These are phyloP conservation scores for Dioctria linearis DNA, from an alignment of 2,888 invertebrate species.

Conservation along the genomic window DNA sequence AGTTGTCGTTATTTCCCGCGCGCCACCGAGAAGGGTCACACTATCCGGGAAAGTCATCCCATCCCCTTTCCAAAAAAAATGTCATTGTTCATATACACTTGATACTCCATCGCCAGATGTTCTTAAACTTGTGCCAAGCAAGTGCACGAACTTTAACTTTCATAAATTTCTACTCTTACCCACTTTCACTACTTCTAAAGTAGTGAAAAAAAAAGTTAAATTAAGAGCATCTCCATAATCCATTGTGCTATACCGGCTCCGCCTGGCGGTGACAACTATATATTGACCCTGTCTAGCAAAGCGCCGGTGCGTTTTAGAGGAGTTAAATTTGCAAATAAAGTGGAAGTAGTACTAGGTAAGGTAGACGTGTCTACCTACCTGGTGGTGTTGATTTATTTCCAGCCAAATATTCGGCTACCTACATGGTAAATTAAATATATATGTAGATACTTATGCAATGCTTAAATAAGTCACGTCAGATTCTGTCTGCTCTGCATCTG, in stretches of 20 bases:
- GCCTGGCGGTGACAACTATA: slow-evolving; percentile 19
- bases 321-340: neutral
- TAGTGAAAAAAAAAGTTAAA: neutral
- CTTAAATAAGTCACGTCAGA: neutral
- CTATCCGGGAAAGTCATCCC: slow-evolving; percentile 15
- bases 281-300: slow-evolving; percentile 12
- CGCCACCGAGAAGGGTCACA: slow-evolving; percentile 34
- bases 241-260: slow-evolving; percentile 6
- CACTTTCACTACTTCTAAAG: slow-evolving; percentile 42
- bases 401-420: neutral
- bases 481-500: slow-evolving; percentile 3
- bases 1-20: slow-evolving; percentile 32
- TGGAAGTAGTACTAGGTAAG: neutral
- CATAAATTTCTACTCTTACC: slow-evolving; percentile 35
- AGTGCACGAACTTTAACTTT: slow-evolving; percentile 7
- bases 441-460: too few relatives aligned
- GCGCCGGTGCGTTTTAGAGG: slow-evolving; percentile 35
- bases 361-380: neutral
- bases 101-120: neutral
- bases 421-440: neutral
- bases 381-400: slow-evolving; percentile 7
- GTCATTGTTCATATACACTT: neutral
- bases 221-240: slow-evolving; percentile 25
- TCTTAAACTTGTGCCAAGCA: slow-evolving; percentile 14
- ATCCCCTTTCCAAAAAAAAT: neutral